Percentiles rank a stretch among this genome's conserved stretches.
phyloP scores from a whole-genome alignment of 2,797 vertebrate species.

The Anas georgica region DNA sequence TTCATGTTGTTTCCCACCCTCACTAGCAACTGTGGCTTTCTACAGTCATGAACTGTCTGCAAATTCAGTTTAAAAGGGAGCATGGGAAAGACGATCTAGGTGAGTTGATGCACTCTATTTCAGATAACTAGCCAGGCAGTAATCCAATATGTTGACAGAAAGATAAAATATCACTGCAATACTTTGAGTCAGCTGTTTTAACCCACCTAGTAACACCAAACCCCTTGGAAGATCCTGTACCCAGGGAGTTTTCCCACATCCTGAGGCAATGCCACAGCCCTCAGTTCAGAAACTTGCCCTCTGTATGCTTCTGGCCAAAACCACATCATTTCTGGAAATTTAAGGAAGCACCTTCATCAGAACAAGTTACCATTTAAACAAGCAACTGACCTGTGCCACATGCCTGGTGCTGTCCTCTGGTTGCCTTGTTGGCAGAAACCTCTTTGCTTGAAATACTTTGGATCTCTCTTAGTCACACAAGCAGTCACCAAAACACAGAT shows the following conservation, averaged over 20 bases:
- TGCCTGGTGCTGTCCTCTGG: background rate
- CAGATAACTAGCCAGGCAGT: background rate
- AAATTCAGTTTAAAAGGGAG: background rate
- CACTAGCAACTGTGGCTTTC: background rate
- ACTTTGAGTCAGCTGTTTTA: background rate
- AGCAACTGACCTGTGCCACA: background rate
- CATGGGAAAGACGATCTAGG: fast-evolving
- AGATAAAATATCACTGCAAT: background rate
- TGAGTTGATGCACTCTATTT: background rate
- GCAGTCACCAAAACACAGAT: background rate
- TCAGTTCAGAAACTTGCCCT: background rate
- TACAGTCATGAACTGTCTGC: background rate
- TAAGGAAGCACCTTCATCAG: background rate
- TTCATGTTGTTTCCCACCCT: background rate
- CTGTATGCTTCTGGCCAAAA: background rate
- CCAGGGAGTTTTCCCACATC: background rate
- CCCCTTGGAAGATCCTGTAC: background rate
- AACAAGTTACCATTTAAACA: background rate
- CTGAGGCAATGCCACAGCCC: background rate
- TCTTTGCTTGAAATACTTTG: background rate
- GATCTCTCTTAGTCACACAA: background rate
- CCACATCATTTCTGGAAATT: background rate
- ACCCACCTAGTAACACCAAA: background rate
- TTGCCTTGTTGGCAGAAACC: background rate
- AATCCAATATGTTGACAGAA: background rate